A percentile compares a stretch with the other conserved stretches of the same genome.
Conservation (phyloP, 2,797 vertebrate species). For the Astyanax mexicanus region DNA sequence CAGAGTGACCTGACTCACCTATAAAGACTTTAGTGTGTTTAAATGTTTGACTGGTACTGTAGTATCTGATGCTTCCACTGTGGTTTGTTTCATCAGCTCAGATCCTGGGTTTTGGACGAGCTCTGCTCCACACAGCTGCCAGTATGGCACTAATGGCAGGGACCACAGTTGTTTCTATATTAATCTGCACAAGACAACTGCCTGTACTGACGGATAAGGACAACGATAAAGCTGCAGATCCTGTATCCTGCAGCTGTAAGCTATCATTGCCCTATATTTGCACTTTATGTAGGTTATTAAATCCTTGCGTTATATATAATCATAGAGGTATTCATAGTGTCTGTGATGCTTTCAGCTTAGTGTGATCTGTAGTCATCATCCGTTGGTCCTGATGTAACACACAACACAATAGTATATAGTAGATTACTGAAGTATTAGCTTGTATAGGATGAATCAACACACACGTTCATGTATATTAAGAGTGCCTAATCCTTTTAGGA, state of each 20-base stretch:
- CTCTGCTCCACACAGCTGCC: background rate
- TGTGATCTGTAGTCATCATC: too few species aligned
- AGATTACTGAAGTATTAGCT: background rate
- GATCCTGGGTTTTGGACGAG: background rate
- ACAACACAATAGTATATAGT: too few species aligned
- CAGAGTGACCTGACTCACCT: too few species aligned
- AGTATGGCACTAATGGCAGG: background rate
- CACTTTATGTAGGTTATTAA: constrained; percentile 12
- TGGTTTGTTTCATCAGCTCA: background rate
- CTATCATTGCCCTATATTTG: constrained; percentile 9
- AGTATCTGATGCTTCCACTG: too few species aligned
- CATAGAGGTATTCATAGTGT: background rate
- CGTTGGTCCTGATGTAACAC: too few species aligned
- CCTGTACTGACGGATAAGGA: background rate
- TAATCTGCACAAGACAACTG: constrained; percentile 1
- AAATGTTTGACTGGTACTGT: background rate
- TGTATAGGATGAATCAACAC: background rate
- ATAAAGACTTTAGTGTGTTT: too few species aligned
- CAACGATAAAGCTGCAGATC: background rate
- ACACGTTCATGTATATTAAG: background rate
- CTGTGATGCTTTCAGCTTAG: background rate
- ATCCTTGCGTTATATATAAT: background rate
- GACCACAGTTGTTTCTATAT: background rate
- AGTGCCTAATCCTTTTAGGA: background rate
- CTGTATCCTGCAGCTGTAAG: constrained; percentile 8